Percentiles rank a stretch among this genome's conserved stretches.
phyloP scores from a whole-genome alignment of 1,140 invertebrate species.

The Drosophila miranda region DNA sequence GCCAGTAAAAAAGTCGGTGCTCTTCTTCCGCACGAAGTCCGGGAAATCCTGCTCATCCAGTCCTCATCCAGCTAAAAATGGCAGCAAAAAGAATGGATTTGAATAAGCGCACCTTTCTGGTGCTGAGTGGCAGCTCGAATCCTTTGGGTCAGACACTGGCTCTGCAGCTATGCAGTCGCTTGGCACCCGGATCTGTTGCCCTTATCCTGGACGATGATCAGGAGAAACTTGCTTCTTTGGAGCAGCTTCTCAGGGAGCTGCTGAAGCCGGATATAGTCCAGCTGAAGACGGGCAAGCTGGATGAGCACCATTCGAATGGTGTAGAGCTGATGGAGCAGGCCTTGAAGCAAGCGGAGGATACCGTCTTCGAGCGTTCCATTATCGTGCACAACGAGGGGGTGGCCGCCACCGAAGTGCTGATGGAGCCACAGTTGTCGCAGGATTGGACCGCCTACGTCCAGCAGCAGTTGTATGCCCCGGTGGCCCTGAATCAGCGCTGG shows the following conservation, averaged over 20 bases:
- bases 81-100: conserved; percentile 75
- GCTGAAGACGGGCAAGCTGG: conserved; percentile 29
- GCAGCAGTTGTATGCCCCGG: conserved; percentile 91
- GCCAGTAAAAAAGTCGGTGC: conserved; percentile 26
- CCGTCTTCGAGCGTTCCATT: conserved; percentile 86
- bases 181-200: conserved; percentile 86
- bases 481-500: conserved; percentile 90
- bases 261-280: conserved; percentile 28
- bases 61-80: conserved; percentile 38
- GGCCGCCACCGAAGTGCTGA: conserved; percentile 86
- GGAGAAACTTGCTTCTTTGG: conserved; percentile 37
- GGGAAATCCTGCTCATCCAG: neutral
- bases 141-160: conserved; percentile 87
- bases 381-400: conserved; percentile 96
- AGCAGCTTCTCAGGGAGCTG: conserved; percentile 35
- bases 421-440: conserved; percentile 84
- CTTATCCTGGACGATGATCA: conserved; percentile 89
- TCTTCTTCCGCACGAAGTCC: conserved; percentile 15
- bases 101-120: conserved; percentile 63
- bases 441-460: conserved; percentile 88
- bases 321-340: conserved; percentile 38
- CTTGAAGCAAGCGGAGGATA: neutral
- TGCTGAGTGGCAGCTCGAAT: conserved; percentile 70
- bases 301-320: conserved; percentile 36
- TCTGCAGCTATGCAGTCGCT: conserved; percentile 85